Evolutionary conservation across 2,797 vertebrate genomes (phyloP).

Genomic region (Centropyge bicolor): DNA sequence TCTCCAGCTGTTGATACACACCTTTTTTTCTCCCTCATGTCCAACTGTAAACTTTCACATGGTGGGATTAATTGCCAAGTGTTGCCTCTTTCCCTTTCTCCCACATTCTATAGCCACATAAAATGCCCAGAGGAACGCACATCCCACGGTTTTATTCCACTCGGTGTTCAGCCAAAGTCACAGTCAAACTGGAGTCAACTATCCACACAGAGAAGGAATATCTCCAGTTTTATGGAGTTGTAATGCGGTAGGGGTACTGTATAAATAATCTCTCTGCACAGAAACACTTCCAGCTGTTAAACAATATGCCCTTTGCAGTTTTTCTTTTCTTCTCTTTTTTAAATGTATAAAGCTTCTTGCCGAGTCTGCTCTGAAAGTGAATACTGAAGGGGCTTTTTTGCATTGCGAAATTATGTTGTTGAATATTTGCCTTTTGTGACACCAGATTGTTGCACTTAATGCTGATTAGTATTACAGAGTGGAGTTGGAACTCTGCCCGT

Average conservation of each 20-base stretch:
- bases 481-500: conserved; percentile 59
- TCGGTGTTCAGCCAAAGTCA: conserved; percentile 70
- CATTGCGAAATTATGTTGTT: conserved; percentile 52
- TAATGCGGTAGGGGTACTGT: conserved; percentile 74
- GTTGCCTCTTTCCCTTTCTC: conserved; percentile 33
- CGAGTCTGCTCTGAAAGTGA: conserved; percentile 48
- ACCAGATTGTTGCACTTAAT: conserved; percentile 71
- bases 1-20: conserved; percentile 49
- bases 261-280: conserved; percentile 78
- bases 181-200: conserved; percentile 79
- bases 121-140: conserved; percentile 52
- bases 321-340: conserved; percentile 50
- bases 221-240: conserved; percentile 76
- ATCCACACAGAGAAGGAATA: conserved; percentile 76
- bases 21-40: conserved; percentile 20
- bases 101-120: conserved; percentile 45
- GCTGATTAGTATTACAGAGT: conserved; percentile 66
- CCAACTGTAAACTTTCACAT: conserved; percentile 43
- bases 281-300: conserved; percentile 84
- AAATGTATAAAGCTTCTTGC: conserved; percentile 33
- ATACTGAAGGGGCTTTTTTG: conserved; percentile 31
- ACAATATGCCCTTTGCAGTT: conserved; percentile 69
- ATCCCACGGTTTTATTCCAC: conserved; percentile 71
- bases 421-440: conserved; percentile 70
- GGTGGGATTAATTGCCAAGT: conserved; percentile 33